Conservation (phyloP, 2,888 invertebrate species). For the Phoronis australis region DNA sequence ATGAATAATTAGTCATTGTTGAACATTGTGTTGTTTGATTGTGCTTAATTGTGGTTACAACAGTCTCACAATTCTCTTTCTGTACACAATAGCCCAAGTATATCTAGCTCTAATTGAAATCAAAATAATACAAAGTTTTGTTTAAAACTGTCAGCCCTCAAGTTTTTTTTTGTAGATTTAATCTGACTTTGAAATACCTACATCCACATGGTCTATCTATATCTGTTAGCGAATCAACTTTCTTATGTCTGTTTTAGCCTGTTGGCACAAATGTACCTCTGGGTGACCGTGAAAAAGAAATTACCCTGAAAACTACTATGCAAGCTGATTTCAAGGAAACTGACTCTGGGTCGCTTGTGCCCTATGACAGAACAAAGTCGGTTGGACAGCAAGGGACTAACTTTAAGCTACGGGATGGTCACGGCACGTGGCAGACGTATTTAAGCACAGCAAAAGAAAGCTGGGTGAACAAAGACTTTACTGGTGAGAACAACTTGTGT, state of each 20-base stretch:
- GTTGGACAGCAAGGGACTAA: slow-evolving; percentile 33
- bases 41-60: too few relatives aligned
- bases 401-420: slow-evolving; percentile 36
- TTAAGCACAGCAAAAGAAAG: slow-evolving; percentile 29
- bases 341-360: slow-evolving; percentile 13
- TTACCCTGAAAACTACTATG: slow-evolving; percentile 28
- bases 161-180: background rate
- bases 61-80: too few relatives aligned
- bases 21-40: too few relatives aligned
- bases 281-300: slow-evolving; percentile 36
- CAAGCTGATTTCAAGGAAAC: slow-evolving; percentile 24
- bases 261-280: slow-evolving; percentile 37
- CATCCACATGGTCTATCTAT: slow-evolving; percentile 1
- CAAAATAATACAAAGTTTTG: too few relatives aligned
- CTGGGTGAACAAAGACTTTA: too few relatives aligned
- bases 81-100: too few relatives aligned
- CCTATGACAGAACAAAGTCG: slow-evolving; percentile 26
- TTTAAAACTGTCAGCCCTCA: too few relatives aligned
- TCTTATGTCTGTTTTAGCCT: too few relatives aligned
- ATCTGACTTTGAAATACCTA: background rate
- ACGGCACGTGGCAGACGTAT: slow-evolving; percentile 34
- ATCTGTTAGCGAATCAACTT: too few relatives aligned
- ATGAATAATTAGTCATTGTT: too few relatives aligned
- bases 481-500: too few relatives aligned
- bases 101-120: too few relatives aligned